Evolutionary conservation across 2,888 invertebrate species (phyloP).

Genomic region (Tupiocoris notatus): DNA sequence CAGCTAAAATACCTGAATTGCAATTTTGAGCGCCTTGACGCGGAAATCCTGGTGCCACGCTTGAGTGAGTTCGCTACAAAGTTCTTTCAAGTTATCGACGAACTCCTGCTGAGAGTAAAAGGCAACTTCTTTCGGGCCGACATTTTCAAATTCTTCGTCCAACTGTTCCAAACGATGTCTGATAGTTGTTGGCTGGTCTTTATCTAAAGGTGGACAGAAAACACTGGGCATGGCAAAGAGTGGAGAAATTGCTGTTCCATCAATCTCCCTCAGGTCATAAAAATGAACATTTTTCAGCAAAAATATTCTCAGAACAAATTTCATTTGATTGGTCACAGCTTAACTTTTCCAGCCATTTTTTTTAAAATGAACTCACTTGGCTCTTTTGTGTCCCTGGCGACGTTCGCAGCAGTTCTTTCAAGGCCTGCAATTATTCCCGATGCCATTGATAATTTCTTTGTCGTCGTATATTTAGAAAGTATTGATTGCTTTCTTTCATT

Average conservation of each 20-base stretch:
- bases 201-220: too few species aligned
- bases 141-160: constrained; percentile 92
- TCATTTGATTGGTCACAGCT: too few species aligned
- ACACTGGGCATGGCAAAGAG: neutral
- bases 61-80: constrained; percentile 84
- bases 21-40: constrained; percentile 93
- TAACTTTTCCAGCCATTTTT: too few species aligned
- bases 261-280: neutral
- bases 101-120: constrained; percentile 93
- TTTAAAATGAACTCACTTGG: constrained; percentile 25
- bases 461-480: constrained; percentile 86
- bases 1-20: constrained; percentile 65
- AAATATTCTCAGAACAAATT: too few species aligned
- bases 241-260: neutral
- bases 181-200: constrained; percentile 61
- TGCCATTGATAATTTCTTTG: constrained; percentile 86
- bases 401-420: constrained; percentile 62
- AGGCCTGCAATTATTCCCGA: constrained; percentile 83
- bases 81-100: constrained; percentile 79
- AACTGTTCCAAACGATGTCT: constrained; percentile 88
- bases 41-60: constrained; percentile 95
- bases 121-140: constrained; percentile 75
- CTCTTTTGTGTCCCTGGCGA: constrained; percentile 7
- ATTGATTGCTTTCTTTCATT: constrained; percentile 70
- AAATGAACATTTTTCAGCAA: neutral